Base-by-base conservation (phyloP, 2,888 invertebrate genomes). In the Andrena chrysosceles region DNA sequence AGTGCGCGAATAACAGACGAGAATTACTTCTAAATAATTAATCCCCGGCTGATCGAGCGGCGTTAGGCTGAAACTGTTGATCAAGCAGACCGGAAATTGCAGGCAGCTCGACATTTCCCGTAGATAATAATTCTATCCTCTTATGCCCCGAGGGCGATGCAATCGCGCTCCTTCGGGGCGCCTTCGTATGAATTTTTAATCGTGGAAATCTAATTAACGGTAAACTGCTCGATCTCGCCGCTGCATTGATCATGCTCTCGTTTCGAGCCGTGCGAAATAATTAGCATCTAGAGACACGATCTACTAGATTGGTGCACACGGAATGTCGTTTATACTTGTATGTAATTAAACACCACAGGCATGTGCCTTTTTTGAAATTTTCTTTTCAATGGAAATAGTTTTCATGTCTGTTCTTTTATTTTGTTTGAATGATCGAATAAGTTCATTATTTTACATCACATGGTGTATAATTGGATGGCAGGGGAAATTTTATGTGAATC, bases 51-150 rank as follows among this genome's bases (percentile, higher is more conserved):
- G 66, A 75, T 67, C 76, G 62, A 26, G 31, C 5, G 64, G 60
- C 29, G 70, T 52, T 59, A 48, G 33, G n/a, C 5, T 23, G 73
- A 79, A 56, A 73, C 52, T 76, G 85, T 84, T 84, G 81, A 79
- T 89, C 85, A 59, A 87, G 85, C 85, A 33, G 82, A 86, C 90
- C 92, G 92, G 92, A 92, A 90, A 92, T 92, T 92, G 87, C 91
- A 88, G 84, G 74, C 83, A 83, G 87, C 77, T 81, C 82, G 86
- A 83, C 83, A 89, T 91, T 91, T 91, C 91, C 91, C 86, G 88
- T 84, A 77, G 85, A 89, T 91, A 90, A 91, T 90, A 89, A 90
- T 90, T 86, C 83, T 79, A 77, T 79, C 82, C 73, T 71, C 70
- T 63, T 60, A 66, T 68, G 64, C 54, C 76, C 67, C 69, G 68